Base-by-base conservation (phyloP, 2,888 invertebrate species). In the Teinopalpus imperialis region DNA sequence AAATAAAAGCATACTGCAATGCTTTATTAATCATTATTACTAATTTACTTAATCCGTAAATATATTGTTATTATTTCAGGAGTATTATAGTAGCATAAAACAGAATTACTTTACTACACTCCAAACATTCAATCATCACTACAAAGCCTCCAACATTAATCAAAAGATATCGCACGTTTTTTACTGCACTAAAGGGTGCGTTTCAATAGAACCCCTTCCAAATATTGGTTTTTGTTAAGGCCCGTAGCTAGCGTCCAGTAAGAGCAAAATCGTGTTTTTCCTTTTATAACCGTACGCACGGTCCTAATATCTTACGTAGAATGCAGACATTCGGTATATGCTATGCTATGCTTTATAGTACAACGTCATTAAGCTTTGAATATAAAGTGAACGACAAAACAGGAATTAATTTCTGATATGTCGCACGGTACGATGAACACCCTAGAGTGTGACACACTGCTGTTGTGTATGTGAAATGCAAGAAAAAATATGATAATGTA, bases 381-480 rank as follows among this genome's bases (percentile, higher is more conserved):
- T 82, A 75, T 87, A 83, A 83, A 87, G 86, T 80, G 81, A 81
- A 86, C 85, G 87, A 87, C 88, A 87, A 86, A 86, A 87, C 85
- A 85, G 80, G 85, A 87, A 86, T 87, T 86, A 87, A 86, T 88
- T 86, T 87, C 74, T 76, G 82, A 83, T 81, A 80, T 79, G 88
- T 87, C 88, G 75, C 63, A 83, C 73, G 87, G 77, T 81, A 73
- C 80, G 74, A 66, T 86, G 87, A 49, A 54, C 68, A 70, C 69
- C 64, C 63, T 47, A 41, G 36, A 31, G 23, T 24, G 29, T n/a
- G 57, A 81, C 75, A 67, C 57, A 77, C 61, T 36, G 61, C 7
- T 35, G 9, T 39, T n/a, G n/a, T n/a, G n/a, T n/a, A n/a, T n/a
- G n/a, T n/a, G n/a, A n/a, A n/a, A n/a, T n/a, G n/a, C n/a, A n/a